These are phyloP conservation scores for Harpegnathos saltator DNA, from an alignment of 1,140 invertebrate species.

Conservation along the genomic window DNA sequence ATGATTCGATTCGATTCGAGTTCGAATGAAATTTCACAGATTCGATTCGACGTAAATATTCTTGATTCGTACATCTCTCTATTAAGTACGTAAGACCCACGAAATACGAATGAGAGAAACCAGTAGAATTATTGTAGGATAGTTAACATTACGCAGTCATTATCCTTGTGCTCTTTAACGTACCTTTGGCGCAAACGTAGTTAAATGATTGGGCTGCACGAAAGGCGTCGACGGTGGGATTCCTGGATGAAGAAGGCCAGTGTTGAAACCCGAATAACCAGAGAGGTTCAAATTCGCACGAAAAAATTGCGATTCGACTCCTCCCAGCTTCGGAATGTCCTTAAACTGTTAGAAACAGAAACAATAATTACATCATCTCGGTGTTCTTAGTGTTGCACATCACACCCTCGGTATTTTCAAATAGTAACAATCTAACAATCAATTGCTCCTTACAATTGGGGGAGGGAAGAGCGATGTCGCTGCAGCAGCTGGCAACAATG, in stretches of 20 bases:
- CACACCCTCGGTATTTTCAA: neutral
- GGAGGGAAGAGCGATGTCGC: constrained; percentile 87
- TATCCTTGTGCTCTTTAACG: neutral
- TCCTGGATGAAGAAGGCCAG: constrained; percentile 92
- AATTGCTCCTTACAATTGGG: constrained; percentile 86
- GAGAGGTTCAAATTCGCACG: constrained; percentile 90
- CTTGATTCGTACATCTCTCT: too few species aligned
- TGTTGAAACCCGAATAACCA: constrained; percentile 92
- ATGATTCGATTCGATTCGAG: too few species aligned
- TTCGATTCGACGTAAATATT: too few species aligned
- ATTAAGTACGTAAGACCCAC: too few species aligned
- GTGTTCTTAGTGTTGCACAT: too few species aligned
- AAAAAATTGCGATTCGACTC: constrained; percentile 93
- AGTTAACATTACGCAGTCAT: too few species aligned
- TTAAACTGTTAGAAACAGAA: constrained; percentile 89
- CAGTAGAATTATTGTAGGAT: neutral
- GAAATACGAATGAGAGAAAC: neutral
- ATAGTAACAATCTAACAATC: neutral
- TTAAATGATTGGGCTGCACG: constrained; percentile 91
- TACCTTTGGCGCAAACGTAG: constrained; percentile 96
- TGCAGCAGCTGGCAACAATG: constrained; percentile 87
- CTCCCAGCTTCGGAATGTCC: constrained; percentile 94
- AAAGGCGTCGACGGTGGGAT: constrained; percentile 91
- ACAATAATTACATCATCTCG: too few species aligned
- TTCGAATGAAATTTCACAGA: too few species aligned